Evolutionary conservation across 2,888 invertebrate species (phyloP).

Genomic region (Drosophila lacicola): DNA sequence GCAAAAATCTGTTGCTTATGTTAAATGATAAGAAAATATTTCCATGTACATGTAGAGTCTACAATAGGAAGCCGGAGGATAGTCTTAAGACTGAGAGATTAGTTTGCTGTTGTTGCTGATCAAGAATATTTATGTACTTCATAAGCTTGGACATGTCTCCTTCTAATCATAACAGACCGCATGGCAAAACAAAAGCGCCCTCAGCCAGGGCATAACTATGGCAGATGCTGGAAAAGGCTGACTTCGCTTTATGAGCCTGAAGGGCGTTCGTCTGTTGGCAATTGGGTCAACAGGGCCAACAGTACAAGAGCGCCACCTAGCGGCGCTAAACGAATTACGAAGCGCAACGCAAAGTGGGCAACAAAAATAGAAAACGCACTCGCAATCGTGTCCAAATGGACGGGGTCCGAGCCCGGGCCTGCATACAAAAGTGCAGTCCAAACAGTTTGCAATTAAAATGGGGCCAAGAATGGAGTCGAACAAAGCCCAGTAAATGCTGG

Average conservation of each 20-base stretch:
- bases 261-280: conserved; percentile 51
- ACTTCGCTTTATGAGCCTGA: conserved; percentile 36
- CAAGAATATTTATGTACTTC: too few relatives aligned
- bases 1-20: too few relatives aligned
- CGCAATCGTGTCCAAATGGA: conserved; percentile 23
- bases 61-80: too few relatives aligned
- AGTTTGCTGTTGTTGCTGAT: too few relatives aligned
- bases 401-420: conserved; percentile 37
- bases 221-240: conserved; percentile 2
- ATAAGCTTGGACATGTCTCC: too few relatives aligned
- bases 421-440: conserved; percentile 76
- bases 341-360: conserved; percentile 62
- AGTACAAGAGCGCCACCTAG: conserved; percentile 70
- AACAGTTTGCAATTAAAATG: conserved; percentile 72
- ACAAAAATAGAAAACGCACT: conserved; percentile 63
- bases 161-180: too few relatives aligned
- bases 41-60: too few relatives aligned
- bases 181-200: too few relatives aligned
- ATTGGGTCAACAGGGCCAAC: conserved; percentile 77
- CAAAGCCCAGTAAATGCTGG: conserved; percentile 36
- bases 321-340: conserved; percentile 75
- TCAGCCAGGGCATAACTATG: too few relatives aligned
- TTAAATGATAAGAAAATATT: too few relatives aligned
- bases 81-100: too few relatives aligned
- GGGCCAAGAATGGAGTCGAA: conserved; percentile 53